Evolutionary conservation across 2,113 vertebrate species (phyloP).

Genomic region (Argyrosomus japonicus): DNA sequence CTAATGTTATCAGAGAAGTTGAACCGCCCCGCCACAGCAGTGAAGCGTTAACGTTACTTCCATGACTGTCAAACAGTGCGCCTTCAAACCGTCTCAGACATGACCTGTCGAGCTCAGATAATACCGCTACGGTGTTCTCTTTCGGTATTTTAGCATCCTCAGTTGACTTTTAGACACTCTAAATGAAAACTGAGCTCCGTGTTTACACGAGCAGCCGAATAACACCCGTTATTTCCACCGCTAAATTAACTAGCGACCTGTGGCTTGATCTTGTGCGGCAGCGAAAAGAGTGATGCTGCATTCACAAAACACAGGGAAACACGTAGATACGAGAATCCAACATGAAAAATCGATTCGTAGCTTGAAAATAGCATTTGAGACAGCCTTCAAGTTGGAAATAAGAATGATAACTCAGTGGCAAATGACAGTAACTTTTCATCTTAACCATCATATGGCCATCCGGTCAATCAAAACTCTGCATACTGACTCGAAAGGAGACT

Average conservation of each 20-base stretch:
- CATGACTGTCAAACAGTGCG: slow-evolving; percentile 69
- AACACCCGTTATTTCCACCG: not conserved
- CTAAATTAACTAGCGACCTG: not conserved
- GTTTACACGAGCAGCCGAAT: not conserved
- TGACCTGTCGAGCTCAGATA: slow-evolving; percentile 64
- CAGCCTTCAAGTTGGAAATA: not conserved
- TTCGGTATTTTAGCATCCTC: not conserved
- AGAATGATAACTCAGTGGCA: accelerated
- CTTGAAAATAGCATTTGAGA: not conserved
- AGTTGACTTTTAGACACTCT: accelerated
- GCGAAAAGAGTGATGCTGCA: slow-evolving; percentile 6
- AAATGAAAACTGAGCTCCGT: not conserved
- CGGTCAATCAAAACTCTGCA: accelerated
- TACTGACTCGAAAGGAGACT: not conserved
- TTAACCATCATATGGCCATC: not conserved
- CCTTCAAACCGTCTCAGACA: slow-evolving; percentile 63
- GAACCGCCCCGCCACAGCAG: not conserved
- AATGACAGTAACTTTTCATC: not conserved
- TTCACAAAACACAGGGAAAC: not conserved
- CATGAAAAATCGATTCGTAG: not conserved
- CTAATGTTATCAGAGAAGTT: slow-evolving; percentile 10
- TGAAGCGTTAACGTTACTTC: slow-evolving; percentile 5
- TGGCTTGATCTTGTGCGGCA: not conserved
- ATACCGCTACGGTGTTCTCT: not conserved
- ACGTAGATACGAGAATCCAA: not conserved